phyloP scores from a whole-genome alignment of 2,888 invertebrate genomes.

The Onthophagus sagittarius region DNA sequence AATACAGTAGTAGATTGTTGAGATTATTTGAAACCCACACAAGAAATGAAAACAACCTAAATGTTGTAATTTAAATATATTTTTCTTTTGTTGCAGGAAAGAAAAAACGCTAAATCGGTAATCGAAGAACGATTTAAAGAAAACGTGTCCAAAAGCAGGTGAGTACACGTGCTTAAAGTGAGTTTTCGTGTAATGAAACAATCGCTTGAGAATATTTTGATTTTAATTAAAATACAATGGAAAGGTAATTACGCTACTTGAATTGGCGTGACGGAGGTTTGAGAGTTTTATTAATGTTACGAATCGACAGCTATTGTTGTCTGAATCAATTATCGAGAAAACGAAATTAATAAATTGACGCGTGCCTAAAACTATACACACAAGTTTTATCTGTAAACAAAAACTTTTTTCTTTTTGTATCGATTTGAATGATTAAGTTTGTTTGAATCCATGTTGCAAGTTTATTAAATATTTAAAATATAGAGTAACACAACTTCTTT shows the following conservation, averaged over 20 bases:
- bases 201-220: not conserved
- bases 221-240: not conserved
- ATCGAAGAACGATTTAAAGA: not conserved
- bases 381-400: too few relatives aligned
- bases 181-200: not conserved
- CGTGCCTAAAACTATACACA: not conserved
- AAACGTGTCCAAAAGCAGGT: not conserved
- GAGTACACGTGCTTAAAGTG: not conserved
- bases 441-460: too few relatives aligned
- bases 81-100: not conserved
- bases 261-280: not conserved
- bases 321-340: not conserved
- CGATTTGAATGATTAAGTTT: too few relatives aligned
- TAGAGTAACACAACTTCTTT: too few relatives aligned
- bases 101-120: not conserved
- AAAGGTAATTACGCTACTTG: not conserved
- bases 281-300: not conserved
- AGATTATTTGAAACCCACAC: not conserved
- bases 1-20: not conserved
- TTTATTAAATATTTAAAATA: too few relatives aligned
- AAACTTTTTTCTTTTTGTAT: too few relatives aligned
- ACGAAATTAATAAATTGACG: not conserved
- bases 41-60: too few relatives aligned
- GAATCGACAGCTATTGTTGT: not conserved
- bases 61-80: too few relatives aligned